Conservation (phyloP, 2,113 vertebrate species). For the Triplophysa siluroides region DNA sequence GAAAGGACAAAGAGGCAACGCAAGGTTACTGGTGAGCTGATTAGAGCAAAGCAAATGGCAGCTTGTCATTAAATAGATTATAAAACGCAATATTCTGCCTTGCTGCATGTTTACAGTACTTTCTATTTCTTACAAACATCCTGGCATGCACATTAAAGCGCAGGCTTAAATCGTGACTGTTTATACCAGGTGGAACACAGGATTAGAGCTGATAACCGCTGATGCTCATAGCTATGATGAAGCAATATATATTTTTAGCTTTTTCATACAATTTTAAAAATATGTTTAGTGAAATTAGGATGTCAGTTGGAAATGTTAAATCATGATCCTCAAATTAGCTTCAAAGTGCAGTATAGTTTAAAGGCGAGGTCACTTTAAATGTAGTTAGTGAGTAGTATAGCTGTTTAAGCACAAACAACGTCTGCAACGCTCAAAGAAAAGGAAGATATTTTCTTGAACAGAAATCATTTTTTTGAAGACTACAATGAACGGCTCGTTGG, state of each 20-base stretch:
- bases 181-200: slow-evolving; percentile 64
- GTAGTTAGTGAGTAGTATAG: no score
- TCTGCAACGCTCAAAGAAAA: no score
- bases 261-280: not conserved
- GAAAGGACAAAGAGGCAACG: slow-evolving; percentile 13
- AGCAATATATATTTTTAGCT: slow-evolving; percentile 59
- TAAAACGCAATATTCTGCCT: slow-evolving; percentile 68
- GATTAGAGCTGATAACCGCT: slow-evolving; percentile 77
- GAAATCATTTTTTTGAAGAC: no score
- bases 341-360: no score
- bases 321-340: no score
- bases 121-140: slow-evolving; percentile 72
- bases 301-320: no score
- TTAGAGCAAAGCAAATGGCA: not conserved
- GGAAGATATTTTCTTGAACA: no score
- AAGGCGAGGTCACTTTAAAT: no score
- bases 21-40: not conserved
- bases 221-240: slow-evolving; percentile 72
- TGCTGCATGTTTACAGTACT: slow-evolving; percentile 68
- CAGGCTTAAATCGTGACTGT: slow-evolving; percentile 63
- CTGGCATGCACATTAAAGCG: slow-evolving; percentile 56
- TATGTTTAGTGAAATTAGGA: not conserved
- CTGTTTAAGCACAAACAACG: no score
- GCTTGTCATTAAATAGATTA: slow-evolving; percentile 62
- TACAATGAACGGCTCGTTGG: no score